phyloP scores from a whole-genome alignment of 2,888 invertebrate genomes.

The Cataglyphis livida region DNA sequence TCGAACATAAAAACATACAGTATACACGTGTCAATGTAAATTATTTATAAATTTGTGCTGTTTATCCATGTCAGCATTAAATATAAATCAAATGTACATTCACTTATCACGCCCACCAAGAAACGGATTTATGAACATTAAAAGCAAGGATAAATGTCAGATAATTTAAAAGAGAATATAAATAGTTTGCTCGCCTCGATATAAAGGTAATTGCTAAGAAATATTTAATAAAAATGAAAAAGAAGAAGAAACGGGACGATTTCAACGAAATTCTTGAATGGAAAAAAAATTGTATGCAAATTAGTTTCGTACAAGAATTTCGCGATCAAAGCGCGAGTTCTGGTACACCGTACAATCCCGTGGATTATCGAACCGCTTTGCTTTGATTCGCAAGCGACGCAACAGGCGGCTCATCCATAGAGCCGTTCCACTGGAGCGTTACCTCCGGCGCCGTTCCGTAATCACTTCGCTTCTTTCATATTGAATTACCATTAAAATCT shows the following conservation, averaged over 20 bases:
- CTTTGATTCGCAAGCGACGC: slow-evolving; percentile 31
- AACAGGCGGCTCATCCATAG: slow-evolving; percentile 62
- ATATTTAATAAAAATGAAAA: not conserved
- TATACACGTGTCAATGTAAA: not conserved
- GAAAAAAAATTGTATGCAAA: not conserved
- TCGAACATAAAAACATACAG: not conserved
- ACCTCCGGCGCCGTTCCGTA: slow-evolving; percentile 22
- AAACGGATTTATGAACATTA: not conserved
- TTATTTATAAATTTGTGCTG: not conserved
- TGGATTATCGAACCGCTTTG: slow-evolving; percentile 24
- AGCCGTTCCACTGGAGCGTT: slow-evolving; percentile 39
- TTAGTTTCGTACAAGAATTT: not conserved
- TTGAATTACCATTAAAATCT: slow-evolving; percentile 26
- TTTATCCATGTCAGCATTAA: not conserved
- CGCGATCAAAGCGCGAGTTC: not conserved
- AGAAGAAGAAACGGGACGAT: too few relatives aligned
- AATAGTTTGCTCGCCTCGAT: not conserved
- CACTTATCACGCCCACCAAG: not conserved
- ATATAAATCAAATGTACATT: not conserved
- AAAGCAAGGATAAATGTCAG: not conserved
- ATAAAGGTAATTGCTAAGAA: not conserved
- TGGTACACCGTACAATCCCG: not conserved
- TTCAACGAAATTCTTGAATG: not conserved
- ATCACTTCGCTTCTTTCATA: slow-evolving; percentile 40
- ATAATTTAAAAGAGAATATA: not conserved